Evolutionary conservation across 2,113 vertebrate species (phyloP).

Genomic region (Spea multiplicata): DNA sequence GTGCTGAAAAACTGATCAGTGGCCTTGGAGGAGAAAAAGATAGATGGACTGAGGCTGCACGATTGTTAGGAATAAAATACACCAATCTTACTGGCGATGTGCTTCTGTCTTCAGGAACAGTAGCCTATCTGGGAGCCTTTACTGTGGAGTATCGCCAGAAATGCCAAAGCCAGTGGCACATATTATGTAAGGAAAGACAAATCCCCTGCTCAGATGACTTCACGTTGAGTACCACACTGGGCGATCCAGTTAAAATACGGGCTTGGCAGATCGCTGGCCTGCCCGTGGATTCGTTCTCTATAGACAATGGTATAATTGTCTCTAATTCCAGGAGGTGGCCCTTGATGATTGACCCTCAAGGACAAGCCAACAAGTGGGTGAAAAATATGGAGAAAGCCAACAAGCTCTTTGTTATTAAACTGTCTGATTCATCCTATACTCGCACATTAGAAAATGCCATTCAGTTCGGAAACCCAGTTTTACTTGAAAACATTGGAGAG

Average conservation of each 20-base stretch:
- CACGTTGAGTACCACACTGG: constrained; percentile 75
- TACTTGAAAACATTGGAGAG: constrained; percentile 85
- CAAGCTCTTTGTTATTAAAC: constrained; percentile 80
- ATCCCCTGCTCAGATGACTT: constrained; percentile 81
- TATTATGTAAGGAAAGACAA: constrained; percentile 69
- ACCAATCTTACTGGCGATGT: constrained; percentile 84
- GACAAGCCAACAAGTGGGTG: constrained; percentile 92
- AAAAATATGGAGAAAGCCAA: constrained; percentile 91
- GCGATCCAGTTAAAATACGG: constrained; percentile 81
- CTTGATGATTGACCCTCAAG: constrained; percentile 92
- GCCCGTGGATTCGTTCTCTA: constrained; percentile 86
- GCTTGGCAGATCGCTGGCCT: constrained; percentile 88
- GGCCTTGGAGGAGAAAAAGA: constrained; percentile 90
- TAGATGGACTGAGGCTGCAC: constrained; percentile 84
- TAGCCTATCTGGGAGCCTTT: constrained; percentile 89
- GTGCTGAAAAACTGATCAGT: constrained; percentile 85
- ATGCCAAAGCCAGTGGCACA: constrained; percentile 80
- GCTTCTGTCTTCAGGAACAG: constrained; percentile 79
- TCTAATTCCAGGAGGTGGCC: constrained; percentile 88
- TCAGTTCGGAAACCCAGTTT: constrained; percentile 82
- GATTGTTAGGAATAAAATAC: constrained; percentile 69
- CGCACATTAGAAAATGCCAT: constrained; percentile 80
- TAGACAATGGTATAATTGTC: constrained; percentile 88
- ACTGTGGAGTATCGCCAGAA: constrained; percentile 77
- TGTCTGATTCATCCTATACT: constrained; percentile 79